Conservation (phyloP, 2,888 invertebrate genomes). For the Chromoteleia sp. region DNA sequence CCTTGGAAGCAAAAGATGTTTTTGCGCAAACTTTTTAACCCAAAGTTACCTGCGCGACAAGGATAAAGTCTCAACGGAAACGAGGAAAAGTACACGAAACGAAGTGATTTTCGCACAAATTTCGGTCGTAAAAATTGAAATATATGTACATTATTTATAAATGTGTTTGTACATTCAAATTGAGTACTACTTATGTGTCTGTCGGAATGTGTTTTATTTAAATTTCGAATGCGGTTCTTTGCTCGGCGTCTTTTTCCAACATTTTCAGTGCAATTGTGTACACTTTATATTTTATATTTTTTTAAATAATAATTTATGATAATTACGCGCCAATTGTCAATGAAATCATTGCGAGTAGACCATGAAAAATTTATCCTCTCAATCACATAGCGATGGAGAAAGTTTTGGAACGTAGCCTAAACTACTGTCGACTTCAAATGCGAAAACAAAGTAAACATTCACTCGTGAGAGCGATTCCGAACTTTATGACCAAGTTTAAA, state of each 20-base stretch:
- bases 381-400: constrained; percentile 24
- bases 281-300: background rate
- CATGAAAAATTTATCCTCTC: constrained; percentile 35
- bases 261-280: background rate
- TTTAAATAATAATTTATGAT: constrained; percentile 20
- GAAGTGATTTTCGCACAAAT: constrained; percentile 60
- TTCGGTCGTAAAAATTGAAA: constrained; percentile 59
- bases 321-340: constrained; percentile 23
- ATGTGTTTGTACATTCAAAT: constrained; percentile 64
- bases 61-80: constrained; percentile 28
- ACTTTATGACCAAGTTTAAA: constrained; percentile 67
- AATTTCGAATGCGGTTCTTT: constrained; percentile 46
- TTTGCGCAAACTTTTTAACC: constrained; percentile 44
- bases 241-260: background rate
- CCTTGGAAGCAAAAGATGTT: constrained; percentile 50
- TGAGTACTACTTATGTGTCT: constrained; percentile 43
- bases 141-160: constrained; percentile 67
- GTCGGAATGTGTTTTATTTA: constrained; percentile 47
- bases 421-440: constrained; percentile 56
- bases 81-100: constrained; percentile 43
- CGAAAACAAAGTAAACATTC: constrained; percentile 69
- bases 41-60: constrained; percentile 18
- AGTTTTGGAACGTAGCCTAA: constrained; percentile 60
- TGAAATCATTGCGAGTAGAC: constrained; percentile 10
- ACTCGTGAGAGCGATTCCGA: constrained; percentile 63